phyloP scores from a whole-genome alignment of 2,888 invertebrate genomes.

The Cybosia mesomella region DNA sequence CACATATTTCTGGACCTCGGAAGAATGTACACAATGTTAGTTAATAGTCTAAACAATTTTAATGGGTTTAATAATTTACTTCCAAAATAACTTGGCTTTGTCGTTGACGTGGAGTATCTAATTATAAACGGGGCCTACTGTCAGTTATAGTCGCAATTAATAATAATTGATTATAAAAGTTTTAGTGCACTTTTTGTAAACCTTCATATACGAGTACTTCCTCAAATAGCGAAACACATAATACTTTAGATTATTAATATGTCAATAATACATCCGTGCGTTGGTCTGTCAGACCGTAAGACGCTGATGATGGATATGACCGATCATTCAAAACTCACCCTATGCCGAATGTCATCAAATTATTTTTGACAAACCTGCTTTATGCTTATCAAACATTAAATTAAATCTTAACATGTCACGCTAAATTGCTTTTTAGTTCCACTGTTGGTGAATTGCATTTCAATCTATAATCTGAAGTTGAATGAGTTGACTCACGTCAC shows the following conservation, averaged over 20 bases:
- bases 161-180: neutral
- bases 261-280: no score
- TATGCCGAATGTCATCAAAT: no score
- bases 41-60: conserved; percentile 35
- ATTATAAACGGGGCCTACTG: conserved; percentile 24
- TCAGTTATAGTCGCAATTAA: neutral
- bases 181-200: neutral
- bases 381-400: neutral
- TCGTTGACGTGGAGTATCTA: conserved; percentile 32
- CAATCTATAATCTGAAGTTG: conserved; percentile 20
- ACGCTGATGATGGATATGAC: neutral
- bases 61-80: conserved; percentile 42
- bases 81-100: conserved; percentile 28
- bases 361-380: neutral
- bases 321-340: neutral
- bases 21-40: conserved; percentile 27
- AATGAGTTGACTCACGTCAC: conserved; percentile 15
- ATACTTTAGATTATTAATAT: no score
- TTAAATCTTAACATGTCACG: neutral
- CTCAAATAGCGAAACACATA: neutral
- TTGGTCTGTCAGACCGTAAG: neutral
- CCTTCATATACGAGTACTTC: neutral
- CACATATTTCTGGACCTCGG: conserved; percentile 28
- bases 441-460: conserved; percentile 27
- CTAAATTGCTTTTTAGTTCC: neutral